Percentiles rank a stretch among this genome's conserved stretches.
Evolutionary conservation across 1,140 invertebrate species (phyloP).

Genomic region (Coelopa frigida): DNA sequence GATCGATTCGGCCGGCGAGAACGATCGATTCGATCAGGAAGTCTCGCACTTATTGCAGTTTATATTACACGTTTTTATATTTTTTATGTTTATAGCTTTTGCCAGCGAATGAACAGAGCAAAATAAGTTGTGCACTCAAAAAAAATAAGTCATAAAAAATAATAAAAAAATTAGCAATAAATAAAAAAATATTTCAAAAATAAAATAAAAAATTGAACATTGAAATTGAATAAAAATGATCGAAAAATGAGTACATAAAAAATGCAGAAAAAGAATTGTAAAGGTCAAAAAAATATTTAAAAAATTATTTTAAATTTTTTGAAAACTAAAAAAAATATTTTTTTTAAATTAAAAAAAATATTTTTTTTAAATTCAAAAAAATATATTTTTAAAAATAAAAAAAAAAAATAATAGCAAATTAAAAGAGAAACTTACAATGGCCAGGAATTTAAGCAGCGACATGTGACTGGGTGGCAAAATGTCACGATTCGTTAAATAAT

Average conservation of each 20-base stretch:
- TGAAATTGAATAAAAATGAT: too few relatives aligned
- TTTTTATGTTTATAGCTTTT: too few relatives aligned
- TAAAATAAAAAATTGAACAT: background rate
- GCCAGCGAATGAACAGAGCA: too few relatives aligned
- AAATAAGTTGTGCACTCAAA: too few relatives aligned
- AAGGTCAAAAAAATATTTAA: too few relatives aligned
- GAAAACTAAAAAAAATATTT: conserved; percentile 5
- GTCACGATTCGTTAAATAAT: conserved; percentile 37
- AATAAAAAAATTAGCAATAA: conserved; percentile 7
- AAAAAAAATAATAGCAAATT: conserved; percentile 3
- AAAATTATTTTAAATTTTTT: too few relatives aligned
- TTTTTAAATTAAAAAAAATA: conserved; percentile 4
- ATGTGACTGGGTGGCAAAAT: conserved; percentile 39
- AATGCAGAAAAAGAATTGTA: too few relatives aligned
- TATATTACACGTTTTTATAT: too few relatives aligned
- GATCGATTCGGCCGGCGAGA: too few relatives aligned
- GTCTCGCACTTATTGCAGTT: too few relatives aligned
- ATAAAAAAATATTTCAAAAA: background rate
- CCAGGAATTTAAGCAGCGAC: conserved; percentile 56
- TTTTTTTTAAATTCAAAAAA: background rate
- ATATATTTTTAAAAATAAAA: background rate
- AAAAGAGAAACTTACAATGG: conserved; percentile 51
- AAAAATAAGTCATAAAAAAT: conserved; percentile 1
- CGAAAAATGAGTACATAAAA: too few relatives aligned
- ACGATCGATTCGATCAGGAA: too few relatives aligned